Base-by-base conservation (phyloP, 2,113 vertebrate genomes). In the Etheostoma cragini region DNA sequence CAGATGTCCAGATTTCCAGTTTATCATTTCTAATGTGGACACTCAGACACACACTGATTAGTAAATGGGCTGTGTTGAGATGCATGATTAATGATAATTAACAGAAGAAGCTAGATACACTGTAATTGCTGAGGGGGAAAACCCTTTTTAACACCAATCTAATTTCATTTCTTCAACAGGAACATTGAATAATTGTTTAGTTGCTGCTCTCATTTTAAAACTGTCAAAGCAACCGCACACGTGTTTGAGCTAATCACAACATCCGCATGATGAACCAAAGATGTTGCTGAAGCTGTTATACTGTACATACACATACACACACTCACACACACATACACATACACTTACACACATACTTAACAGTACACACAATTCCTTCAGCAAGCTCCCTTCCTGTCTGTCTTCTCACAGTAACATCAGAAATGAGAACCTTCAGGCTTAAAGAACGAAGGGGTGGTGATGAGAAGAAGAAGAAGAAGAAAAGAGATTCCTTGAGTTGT, bases 381-480 rank as follows among this genome's bases (percentile, higher is more conserved):
- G 45, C 57, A 49, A 53, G 13, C 19, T 73, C 50, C 52, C 62
- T 58, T 65, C 45, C 56, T 72, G 70, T 67, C 50, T 71, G 58
- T 73, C 80, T 73, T 65, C 62, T 80, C 57, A 60, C 12, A 3
- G 62, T 54, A 60, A 45, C 82, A 81, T 87, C 81, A 87, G 81
- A 87, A 85, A 88, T 80, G 69, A 80, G 90, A 87, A 85, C 62
- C 83, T 78, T 21, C 74, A 81, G 83, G 86, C 81, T 30, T 81
- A 62, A 88, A 78, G 22, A 61, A 74, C 21, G 52, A 78, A 70
- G 76, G 66, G 42, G 79, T 64, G 78, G 78, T 72, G 63, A 71
- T 42, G 66, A 72, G 46, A 65, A 46, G 58, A 22, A 53, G 56
- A 45, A 66, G 82, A 57, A 21, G 60, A 68, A 80, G 52, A 52